Conservation (phyloP, 2,797 vertebrate species). For the Anableps anableps region DNA sequence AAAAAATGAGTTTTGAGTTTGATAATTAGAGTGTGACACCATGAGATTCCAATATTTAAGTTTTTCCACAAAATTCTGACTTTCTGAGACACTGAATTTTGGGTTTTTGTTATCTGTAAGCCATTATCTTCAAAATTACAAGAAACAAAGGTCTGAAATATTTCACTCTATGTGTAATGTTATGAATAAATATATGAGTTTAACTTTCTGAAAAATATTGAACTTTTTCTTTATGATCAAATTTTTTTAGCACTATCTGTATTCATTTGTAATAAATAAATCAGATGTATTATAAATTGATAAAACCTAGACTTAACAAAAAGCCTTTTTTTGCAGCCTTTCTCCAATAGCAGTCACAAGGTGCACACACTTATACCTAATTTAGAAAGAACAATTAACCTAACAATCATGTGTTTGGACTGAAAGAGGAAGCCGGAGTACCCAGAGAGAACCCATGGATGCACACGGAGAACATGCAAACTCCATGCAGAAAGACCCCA, state of each 20-base stretch:
- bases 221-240: too few relatives aligned
- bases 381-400: neutral
- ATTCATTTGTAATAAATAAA: neutral
- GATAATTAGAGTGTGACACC: neutral
- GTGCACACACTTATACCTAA: neutral
- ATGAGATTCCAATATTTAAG: neutral
- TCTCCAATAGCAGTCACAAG: neutral
- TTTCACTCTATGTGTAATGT: neutral
- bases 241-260: neutral
- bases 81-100: neutral
- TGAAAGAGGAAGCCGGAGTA: neutral
- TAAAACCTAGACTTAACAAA: too few relatives aligned
- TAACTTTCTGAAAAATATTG: neutral
- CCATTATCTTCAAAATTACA: neutral
- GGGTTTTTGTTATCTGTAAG: neutral
- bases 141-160: neutral
- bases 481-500: too few relatives aligned
- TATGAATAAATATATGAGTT: too few relatives aligned
- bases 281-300: too few relatives aligned
- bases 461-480: too few relatives aligned
- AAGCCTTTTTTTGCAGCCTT: neutral
- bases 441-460: neutral
- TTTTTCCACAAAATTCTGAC: neutral
- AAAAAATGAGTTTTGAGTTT: neutral
- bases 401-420: neutral